phyloP scores from a whole-genome alignment of 2,888 invertebrate species.

The Drosophila paucipuncta region DNA sequence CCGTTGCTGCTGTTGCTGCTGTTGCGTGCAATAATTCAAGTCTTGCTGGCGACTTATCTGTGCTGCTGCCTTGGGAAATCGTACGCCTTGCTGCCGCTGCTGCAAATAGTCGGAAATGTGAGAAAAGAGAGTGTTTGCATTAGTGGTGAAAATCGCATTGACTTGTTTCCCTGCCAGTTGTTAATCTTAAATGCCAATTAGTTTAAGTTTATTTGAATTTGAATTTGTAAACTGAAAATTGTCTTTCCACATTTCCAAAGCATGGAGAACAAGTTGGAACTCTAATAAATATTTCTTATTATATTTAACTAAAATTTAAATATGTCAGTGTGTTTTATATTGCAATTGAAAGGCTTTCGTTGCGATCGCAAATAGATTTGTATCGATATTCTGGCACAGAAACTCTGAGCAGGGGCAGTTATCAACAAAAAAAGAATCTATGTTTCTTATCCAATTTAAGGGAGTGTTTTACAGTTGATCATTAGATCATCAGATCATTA shows the following conservation, averaged over 20 bases:
- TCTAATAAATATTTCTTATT: not conserved
- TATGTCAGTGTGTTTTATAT: too few relatives aligned
- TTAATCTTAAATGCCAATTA: not conserved
- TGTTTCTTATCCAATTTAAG: not conserved
- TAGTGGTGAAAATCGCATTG: conserved; percentile 56
- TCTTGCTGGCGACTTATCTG: conserved; percentile 84
- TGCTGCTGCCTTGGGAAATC: conserved; percentile 75
- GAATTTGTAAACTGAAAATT: not conserved
- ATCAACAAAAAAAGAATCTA: too few relatives aligned
- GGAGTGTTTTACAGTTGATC: not conserved
- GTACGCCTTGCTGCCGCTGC: conserved; percentile 76
- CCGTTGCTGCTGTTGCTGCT: conserved; percentile 58
- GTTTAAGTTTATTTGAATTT: not conserved
- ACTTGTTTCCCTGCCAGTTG: not conserved
- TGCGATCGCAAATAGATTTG: not conserved
- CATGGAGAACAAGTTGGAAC: not conserved
- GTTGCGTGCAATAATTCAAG: conserved; percentile 80
- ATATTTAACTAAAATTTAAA: not conserved
- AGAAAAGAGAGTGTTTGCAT: conserved; percentile 40
- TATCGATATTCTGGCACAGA: not conserved
- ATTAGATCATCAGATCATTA: too few relatives aligned
- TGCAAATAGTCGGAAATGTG: conserved; percentile 58
- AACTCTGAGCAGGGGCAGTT: not conserved
- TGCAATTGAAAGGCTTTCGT: not conserved
- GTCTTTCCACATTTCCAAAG: not conserved